A percentile compares a stretch with the other conserved stretches of the same genome.
Conservation (phyloP, 2,113 vertebrate species). For the Channa maculata region DNA sequence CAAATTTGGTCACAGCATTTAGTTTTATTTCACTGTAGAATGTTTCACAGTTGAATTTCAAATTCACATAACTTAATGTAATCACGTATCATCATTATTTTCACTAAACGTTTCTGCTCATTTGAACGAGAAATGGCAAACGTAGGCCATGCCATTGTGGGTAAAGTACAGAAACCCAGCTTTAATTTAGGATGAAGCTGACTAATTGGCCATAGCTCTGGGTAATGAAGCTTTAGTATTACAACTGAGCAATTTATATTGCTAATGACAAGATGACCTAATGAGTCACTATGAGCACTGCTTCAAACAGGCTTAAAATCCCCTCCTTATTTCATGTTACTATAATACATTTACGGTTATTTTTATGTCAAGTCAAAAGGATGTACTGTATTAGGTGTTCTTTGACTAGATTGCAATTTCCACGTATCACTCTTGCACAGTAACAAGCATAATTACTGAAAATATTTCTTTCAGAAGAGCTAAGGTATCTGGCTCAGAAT, state of each 20-base stretch:
- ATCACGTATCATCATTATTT: background rate
- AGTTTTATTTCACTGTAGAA: background rate
- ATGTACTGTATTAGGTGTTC: background rate
- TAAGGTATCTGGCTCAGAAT: conserved; percentile 32
- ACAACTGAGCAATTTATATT: conserved; percentile 36
- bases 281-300: conserved; percentile 23
- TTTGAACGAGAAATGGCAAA: conserved; percentile 19
- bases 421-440: conserved; percentile 1
- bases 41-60: background rate
- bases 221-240: conserved; percentile 66
- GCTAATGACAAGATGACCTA: conserved; percentile 33
- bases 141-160: conserved; percentile 27
- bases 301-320: conserved; percentile 24
- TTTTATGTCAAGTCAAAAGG: background rate
- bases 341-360: background rate
- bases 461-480: background rate
- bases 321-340: background rate
- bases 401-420: background rate
- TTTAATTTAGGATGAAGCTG: conserved; percentile 65
- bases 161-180: conserved; percentile 37
- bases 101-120: conserved; percentile 14
- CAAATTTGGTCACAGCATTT: background rate
- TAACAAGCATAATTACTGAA: conserved; percentile 35
- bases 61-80: background rate
- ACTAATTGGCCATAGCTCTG: conserved; percentile 61